A percentile compares a stretch with the other conserved stretches of the same genome.
Evolutionary conservation across 2,797 vertebrate species (phyloP).

Genomic region (Florisuga fusca): DNA sequence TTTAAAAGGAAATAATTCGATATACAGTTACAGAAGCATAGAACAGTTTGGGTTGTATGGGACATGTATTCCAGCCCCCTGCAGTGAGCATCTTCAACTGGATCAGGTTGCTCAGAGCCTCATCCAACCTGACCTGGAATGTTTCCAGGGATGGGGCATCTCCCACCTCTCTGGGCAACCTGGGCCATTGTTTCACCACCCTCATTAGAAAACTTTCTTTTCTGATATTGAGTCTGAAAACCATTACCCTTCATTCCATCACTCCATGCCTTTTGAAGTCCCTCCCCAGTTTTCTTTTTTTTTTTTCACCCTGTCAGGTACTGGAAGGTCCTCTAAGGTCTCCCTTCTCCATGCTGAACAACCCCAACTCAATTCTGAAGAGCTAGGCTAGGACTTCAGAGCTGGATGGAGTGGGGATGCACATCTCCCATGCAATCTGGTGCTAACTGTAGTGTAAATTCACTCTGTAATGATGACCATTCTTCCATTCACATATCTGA

Average conservation of each 20-base stretch:
- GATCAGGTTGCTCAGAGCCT: background rate
- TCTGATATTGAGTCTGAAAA: background rate
- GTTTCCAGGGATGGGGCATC: background rate
- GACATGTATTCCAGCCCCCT: fast-evolving
- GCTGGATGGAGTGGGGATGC: fast-evolving
- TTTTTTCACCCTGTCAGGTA: too few relatives aligned
- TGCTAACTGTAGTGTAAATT: background rate
- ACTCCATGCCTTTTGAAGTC: background rate
- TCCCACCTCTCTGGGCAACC: background rate
- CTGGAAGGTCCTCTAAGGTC: fast-evolving
- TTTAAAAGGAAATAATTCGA: background rate
- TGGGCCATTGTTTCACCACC: background rate
- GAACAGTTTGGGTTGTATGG: background rate
- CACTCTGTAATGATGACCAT: background rate
- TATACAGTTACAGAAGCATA: background rate
- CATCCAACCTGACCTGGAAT: background rate
- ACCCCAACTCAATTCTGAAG: background rate
- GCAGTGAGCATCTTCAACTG: fast-evolving
- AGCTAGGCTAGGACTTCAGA: too few relatives aligned
- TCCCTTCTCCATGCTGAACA: background rate
- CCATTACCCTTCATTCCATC: fast-evolving
- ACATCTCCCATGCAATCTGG: background rate
- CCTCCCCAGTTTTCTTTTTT: background rate
- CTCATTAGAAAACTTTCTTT: background rate
- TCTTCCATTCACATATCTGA: background rate